Evolutionary conservation across 2,888 invertebrate species (phyloP).

Genomic region (Flabesymbios commensalis): DNA sequence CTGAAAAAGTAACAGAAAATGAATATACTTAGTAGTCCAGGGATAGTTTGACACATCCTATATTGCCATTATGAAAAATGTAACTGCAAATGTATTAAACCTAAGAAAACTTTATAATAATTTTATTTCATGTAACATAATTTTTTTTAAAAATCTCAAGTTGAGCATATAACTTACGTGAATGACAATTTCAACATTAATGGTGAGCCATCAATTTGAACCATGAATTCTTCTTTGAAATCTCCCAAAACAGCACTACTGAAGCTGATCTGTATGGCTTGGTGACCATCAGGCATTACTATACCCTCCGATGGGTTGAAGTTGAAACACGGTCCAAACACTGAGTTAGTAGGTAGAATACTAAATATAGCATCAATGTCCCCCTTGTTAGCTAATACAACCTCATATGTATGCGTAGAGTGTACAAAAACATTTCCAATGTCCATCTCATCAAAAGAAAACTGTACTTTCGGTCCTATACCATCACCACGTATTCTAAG

Average conservation of each 20-base stretch:
- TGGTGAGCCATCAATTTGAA: constrained; percentile 59
- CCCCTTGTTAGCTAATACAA: constrained; percentile 60
- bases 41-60: background rate
- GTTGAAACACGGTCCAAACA: constrained; percentile 57
- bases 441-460: constrained; percentile 57
- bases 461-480: constrained; percentile 59
- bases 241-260: constrained; percentile 56
- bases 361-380: constrained; percentile 61
- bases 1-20: constrained; percentile 39
- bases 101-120: too few species aligned
- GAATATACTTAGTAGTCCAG: background rate
- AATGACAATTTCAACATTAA: constrained; percentile 49
- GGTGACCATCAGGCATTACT: constrained; percentile 59
- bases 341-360: constrained; percentile 47
- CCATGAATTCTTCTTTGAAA: constrained; percentile 57
- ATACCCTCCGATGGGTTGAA: constrained; percentile 60
- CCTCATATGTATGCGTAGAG: constrained; percentile 59
- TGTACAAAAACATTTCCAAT: constrained; percentile 61
- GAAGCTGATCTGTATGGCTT: constrained; percentile 58
- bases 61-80: too few species aligned
- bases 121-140: too few species aligned
- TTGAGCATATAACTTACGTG: constrained; percentile 40
- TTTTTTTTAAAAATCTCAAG: background rate
- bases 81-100: too few species aligned
- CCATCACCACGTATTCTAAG: constrained; percentile 58